Evolutionary conservation across 2,113 vertebrate genomes (phyloP).

Genomic region (Coryphaenoides rupestris): DNA sequence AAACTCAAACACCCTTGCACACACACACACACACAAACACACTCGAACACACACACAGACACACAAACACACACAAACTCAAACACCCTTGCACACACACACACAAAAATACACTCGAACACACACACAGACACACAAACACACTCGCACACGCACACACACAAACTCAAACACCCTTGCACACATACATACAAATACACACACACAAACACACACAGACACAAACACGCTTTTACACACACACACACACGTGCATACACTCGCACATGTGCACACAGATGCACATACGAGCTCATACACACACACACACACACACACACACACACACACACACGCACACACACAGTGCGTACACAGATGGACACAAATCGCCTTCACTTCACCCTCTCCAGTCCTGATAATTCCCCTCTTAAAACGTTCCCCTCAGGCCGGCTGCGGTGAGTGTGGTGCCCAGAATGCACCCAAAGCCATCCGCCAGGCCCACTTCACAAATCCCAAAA

Average conservation of each 20-base stretch:
- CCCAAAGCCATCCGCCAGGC: constrained; percentile 52
- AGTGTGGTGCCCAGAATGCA: constrained; percentile 59
- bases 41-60: too few relatives aligned
- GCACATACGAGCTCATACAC: not conserved
- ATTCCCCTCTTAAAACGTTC: constrained; percentile 68
- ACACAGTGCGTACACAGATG: constrained; percentile 31
- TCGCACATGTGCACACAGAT: not conserved
- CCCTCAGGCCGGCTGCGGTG: constrained; percentile 61
- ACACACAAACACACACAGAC: too few relatives aligned
- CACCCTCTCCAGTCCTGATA: constrained; percentile 55
- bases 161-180: too few relatives aligned
- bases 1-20: too few relatives aligned
- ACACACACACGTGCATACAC: not conserved
- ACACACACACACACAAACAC: too few relatives aligned
- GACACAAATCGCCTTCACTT: constrained; percentile 58
- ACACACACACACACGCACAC: constrained; percentile 25
- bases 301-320: constrained; percentile 11
- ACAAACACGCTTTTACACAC: not conserved
- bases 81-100: too few relatives aligned
- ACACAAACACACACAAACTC: too few relatives aligned
- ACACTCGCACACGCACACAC: too few relatives aligned
- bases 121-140: too few relatives aligned
- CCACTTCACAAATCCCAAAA: constrained; percentile 69
- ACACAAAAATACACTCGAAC: too few relatives aligned
- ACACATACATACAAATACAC: too few relatives aligned